Conservation (phyloP, 2,113 vertebrate species). For the Neoarius graeffei region DNA sequence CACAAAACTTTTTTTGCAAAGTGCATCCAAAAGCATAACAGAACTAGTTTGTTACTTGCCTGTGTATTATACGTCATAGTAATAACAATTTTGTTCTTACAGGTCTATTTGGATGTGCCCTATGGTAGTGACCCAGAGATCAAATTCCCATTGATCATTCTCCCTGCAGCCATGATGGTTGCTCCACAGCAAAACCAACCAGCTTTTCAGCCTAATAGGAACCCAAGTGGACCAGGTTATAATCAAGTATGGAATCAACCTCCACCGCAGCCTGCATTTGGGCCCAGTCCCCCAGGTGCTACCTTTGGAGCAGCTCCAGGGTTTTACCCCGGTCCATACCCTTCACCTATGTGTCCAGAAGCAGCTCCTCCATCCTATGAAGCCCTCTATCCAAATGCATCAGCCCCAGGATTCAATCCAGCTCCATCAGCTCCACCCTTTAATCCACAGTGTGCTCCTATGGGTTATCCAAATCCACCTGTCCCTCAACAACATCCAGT, state of each 20-base stretch:
- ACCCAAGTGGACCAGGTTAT: neutral
- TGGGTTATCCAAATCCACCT: constrained; percentile 27
- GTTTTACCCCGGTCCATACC: constrained; percentile 32
- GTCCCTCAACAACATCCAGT: constrained; percentile 34
- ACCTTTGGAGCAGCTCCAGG: constrained; percentile 14
- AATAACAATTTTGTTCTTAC: neutral
- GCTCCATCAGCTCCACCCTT: constrained; percentile 38
- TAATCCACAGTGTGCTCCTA: constrained; percentile 47
- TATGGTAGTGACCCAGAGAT: constrained; percentile 67
- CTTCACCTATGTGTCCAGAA: constrained; percentile 34
- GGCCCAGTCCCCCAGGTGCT: neutral
- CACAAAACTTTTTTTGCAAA: neutral
- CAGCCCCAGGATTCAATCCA: constrained; percentile 20
- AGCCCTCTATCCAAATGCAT: constrained; percentile 17
- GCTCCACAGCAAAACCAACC: neutral
- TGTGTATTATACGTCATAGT: neutral
- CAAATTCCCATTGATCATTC: constrained; percentile 62
- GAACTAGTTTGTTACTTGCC: neutral
- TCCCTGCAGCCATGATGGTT: constrained; percentile 37
- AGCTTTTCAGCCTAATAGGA: neutral
- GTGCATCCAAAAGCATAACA: neutral
- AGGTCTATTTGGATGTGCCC: constrained; percentile 74
- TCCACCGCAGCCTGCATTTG: constrained; percentile 18
- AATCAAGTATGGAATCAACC: constrained; percentile 3
- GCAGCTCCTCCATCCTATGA: constrained; percentile 40